Base-by-base conservation (phyloP, 2,888 invertebrate species). In the Fragum fragum region DNA sequence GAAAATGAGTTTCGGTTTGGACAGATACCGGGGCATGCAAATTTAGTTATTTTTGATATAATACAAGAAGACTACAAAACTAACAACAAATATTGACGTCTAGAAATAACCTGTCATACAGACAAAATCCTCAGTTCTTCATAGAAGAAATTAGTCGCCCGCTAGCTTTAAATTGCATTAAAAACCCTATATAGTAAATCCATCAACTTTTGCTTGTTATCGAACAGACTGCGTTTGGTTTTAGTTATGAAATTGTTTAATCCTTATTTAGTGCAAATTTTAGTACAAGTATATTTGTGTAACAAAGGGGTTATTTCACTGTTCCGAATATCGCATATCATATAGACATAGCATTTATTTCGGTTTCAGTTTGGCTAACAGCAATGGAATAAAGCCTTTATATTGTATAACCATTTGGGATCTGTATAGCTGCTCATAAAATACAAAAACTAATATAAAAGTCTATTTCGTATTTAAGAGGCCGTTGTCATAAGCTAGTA, bases 321-420 rank as follows among this genome's bases (percentile, higher is more conserved):
- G 32, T 77, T 57, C 36, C 61, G n/a, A 32, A 53, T 82, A 71
- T 61, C 21, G 82, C 83, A 36, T 83, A 79, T 74, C 83, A 79
- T 66, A 76, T 79, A 63, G 55, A 21, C 70, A 70, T 59, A 7
- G 47, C 9, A 69, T 32, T 7, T 72, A 42, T 63, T 29, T 72
- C 26, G 71, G 76, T 21, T 77, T 77, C n/a, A 42, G 42, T 23
- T 77, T 61, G 71, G 1, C 39, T 1, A 36, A 71, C 29, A 16
- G 11, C 1, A 21, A 52, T 3, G 71, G 42, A 29, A 72, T 21
- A 1, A 21, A 18, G 5, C 32, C 9, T 1, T 68, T 71, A 71
- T 23, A 75, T 66, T 36, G 75, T 71, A 11, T 36, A 76, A 0
- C 75, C 80, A 14, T 76, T 76, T 28, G 75, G 80, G 16, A 66